Evolutionary conservation across 2,888 invertebrate species (phyloP), one percentile per base, ranked within the genome.

Genomic region (Leucophenga maculata): DNA sequence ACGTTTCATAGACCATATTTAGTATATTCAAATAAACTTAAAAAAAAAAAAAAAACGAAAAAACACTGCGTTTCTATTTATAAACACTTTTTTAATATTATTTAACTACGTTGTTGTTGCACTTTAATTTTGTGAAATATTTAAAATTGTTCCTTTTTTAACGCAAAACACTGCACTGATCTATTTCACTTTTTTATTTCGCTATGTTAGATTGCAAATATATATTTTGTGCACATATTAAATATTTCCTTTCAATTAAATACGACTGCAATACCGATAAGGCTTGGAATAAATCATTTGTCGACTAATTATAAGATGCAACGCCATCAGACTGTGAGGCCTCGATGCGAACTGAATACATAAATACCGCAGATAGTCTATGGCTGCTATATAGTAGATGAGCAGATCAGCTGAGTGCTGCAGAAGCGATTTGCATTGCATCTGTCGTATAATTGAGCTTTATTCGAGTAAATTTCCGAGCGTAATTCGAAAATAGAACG

Each of bases 1-100:
- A 87, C 3, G 81, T 73, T 65, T 86, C 86, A 69, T 86, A 86
- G 1, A 85, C 83, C 86, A 86, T 85, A n/a, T 50, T 50, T 18
- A 13, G n/a, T 14, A 46, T 46, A 4, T n/a, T 4, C 2, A 13
- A n/a, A 13, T n/a, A n/a, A n/a, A n/a, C n/a, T n/a, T n/a, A 46
- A 46, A 46, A 13, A 46, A 46, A 46, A 46, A 14, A 46, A 46
- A 46, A 14, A 46, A 46, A 46, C 14, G n/a, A 46, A 4, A 46
- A 14, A 46, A 14, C 46, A 46, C 46, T 46, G n/a, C n/a, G n/a
- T 46, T 46, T 26, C 26, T 3, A 26, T 26, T 26, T 26, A 26
- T 26, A 26, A 3, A 26, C 2, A 26, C 4, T 26, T 26, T 26
- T n/a, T n/a, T n/a, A n/a, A n/a, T n/a, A n/a, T n/a, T 4, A 4